Evolutionary conservation across 2,113 vertebrate species (phyloP), one percentile per base, ranked within the genome.

Genomic region (Rhinichthys klamathensis): DNA sequence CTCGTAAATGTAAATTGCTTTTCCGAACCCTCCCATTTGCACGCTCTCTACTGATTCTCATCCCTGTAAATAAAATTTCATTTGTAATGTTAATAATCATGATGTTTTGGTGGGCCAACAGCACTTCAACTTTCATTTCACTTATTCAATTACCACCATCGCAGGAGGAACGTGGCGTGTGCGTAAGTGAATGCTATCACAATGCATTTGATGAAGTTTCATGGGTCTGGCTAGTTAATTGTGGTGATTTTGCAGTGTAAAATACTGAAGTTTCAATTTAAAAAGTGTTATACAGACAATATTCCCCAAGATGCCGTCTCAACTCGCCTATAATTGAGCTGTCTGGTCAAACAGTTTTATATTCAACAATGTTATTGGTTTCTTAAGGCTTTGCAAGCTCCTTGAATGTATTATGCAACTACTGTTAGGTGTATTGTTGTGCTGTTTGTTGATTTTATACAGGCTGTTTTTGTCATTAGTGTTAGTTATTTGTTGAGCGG

Each of bases 81-180:
- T 90, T 35, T 85, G 49, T 63, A 78, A 91, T 91, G 90, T 92
- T 93, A 93, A 94, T 93, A 93, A 93, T 91, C 92, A 32, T 86
- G 92, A 94, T 93, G 94, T 94, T n/a, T 93, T 93, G 91, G 88
- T 93, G 90, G 92, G 93, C 90, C 92, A 89, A 86, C 89, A 92
- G 90, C 92, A 90, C 90, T 89, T 73, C 4, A 89, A 85, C 73
- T 79, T 89, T 87, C 85, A 73, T 88, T 89, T 86, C 60, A 90
- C 89, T 90, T 89, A 93, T 94, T 94, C 88, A 94, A 93, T 93
- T 93, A 94, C 85, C 77, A 27, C n/a, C 72, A 49, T 49, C 1
- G n/a, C n/a, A 25, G 6, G 41, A 74, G 72, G 72, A 74, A 44
- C 2, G 12, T 32, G 32, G 30, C 38, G 4, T 41, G 56, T 41